Percentiles rank a stretch among this genome's conserved stretches.
Evolutionary conservation across 2,888 invertebrate species (phyloP).

Genomic region (Anodontia alba): DNA sequence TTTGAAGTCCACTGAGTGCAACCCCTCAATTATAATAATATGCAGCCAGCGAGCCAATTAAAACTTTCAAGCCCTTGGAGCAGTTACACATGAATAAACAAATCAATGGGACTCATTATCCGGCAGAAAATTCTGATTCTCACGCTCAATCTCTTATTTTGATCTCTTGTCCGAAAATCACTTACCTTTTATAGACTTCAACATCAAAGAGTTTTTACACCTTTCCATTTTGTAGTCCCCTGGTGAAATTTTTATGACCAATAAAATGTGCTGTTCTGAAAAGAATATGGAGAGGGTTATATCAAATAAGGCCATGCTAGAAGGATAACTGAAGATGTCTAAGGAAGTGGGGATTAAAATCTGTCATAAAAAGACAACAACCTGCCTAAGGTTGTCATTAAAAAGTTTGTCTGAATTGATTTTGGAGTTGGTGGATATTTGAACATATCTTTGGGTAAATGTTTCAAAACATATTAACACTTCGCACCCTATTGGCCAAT

Average conservation of each 20-base stretch:
- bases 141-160: slow-evolving; percentile 2
- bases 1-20: neutral
- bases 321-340: neutral
- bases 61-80: neutral
- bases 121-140: slow-evolving; percentile 1
- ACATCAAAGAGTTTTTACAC: slow-evolving; percentile 3
- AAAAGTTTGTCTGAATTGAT: neutral
- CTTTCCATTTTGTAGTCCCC: slow-evolving; percentile 6
- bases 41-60: neutral
- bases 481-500: too few relatives aligned
- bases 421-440: neutral
- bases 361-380: slow-evolving; percentile 11
- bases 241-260: slow-evolving; percentile 14
- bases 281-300: slow-evolving; percentile 12
- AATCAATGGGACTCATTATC: neutral
- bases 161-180: slow-evolving; percentile 15
- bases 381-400: slow-evolving; percentile 9
- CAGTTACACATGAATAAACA: neutral
- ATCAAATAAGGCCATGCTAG: neutral
- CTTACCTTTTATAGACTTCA: slow-evolving; percentile 11
- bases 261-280: neutral
- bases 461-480: neutral
- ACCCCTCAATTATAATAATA: slow-evolving; percentile 8
- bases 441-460: neutral
- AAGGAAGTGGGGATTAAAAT: slow-evolving; percentile 15